Evolutionary conservation across 2,888 invertebrate genomes (phyloP), one percentile per base, ranked within the genome.

Genomic region (Rosalia funebris): DNA sequence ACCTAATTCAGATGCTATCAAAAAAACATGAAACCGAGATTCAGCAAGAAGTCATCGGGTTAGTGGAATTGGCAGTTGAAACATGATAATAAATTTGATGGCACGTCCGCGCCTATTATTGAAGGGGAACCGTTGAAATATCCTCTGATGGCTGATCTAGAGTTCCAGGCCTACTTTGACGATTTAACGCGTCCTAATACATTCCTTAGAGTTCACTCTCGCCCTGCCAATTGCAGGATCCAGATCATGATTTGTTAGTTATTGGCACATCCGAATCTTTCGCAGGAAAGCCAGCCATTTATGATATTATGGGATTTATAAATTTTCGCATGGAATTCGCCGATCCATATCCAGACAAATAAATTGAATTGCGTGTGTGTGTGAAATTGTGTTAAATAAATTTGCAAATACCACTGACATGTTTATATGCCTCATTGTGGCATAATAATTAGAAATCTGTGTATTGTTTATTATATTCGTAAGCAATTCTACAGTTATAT

Each of bases 161-260:
- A 42, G 31, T 52, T 58, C 60, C 58, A 53, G 31, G 58, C 56
- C 64, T 58, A 64, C 58, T 58, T 61, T 61, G 64, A 64, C 60
- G 64, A 61, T 60, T 61, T 64, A 64, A 47, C 64, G 60, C 58
- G 60, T 64, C 45, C 58, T 64, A 59, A 64, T 64, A 64, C 57
- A 48, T 41, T 48, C 57, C 47, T 48, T 57, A 50, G 55, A 48
- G 53, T 20, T 31, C 31, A 15, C 60, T 37, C 47, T 52, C 56
- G 25, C 52, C 46, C 31, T 54, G 53, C 44, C 61, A 54, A 42
- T 42, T 53, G 53, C 63, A 57, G 65, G 63, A 60, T 58, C 60
- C 60, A 55, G 57, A 63, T 65, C 65, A 60, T 60, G 65, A 63
- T 60, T 65, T 63, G 62, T 57, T 62, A 60, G 54, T 64, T 64